Evolutionary conservation across 2,888 invertebrate species (phyloP), one percentile per base, ranked within the genome.

Genomic region (Scaptomyza polygonia): DNA sequence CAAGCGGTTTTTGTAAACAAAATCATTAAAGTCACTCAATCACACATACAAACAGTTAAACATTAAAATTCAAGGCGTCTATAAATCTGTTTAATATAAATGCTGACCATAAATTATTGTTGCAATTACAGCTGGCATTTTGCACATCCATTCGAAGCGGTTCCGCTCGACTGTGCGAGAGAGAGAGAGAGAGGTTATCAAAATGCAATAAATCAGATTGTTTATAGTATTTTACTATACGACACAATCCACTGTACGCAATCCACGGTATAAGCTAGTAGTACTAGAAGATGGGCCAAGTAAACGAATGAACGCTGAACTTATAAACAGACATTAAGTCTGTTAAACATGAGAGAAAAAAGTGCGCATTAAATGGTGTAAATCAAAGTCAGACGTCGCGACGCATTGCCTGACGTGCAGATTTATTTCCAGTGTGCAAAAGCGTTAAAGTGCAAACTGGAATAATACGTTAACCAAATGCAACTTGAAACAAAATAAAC

Each of bases 191-290:
- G 81, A 68, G 88, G 86, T 86, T 86, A 86, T 86, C 88, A 88
- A 84, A 88, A 77, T 70, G 86, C 77, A 72, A 86, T 86, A 86
- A 87, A 86, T 86, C 86, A 88, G 84, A 78, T 81, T 77, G 75
- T 74, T 85, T 72, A 78, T 45, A 16, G 39, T 39, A 80, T 70
- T 83, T 79, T 77, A 75, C n/a, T 77, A 75, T 82, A 68, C 53
- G 65, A 61, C 42, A 52, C 48, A 58, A 29, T 2, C 8, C 30
- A 47, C 47, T 61, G 48, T 39, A 52, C 44, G 65, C 53, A 39
- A 21, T 49, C n/a, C n/a, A 51, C 39, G 36, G n/a, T 21, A 21
- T 3, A 21, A n/a, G n/a, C n/a, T n/a, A n/a, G n/a, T 21, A 47
- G 55, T 40, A 32, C 30, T 2, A 36, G 8, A 3, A 1, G 3